These are phyloP conservation scores for Eumeta japonica DNA, from an alignment of 1,140 invertebrate species.

Conservation along the genomic window DNA sequence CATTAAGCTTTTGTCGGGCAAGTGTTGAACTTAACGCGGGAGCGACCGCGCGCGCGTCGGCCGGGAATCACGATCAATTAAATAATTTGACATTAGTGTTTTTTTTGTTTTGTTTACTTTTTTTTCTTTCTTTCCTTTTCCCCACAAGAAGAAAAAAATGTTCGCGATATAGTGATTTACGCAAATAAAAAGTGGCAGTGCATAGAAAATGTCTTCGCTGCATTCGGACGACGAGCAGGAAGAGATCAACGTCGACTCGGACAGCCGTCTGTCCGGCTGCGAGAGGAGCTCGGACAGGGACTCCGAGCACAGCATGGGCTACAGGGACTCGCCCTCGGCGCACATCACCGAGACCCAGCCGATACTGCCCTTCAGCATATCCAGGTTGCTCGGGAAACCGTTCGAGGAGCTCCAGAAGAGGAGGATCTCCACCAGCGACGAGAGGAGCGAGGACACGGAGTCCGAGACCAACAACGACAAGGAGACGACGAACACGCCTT, in stretches of 20 bases:
- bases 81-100: too few species aligned
- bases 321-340: constrained; percentile 43
- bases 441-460: constrained; percentile 52
- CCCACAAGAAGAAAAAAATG: too few species aligned
- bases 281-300: constrained; percentile 48
- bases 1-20: constrained; percentile 58
- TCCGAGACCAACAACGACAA: constrained; percentile 56
- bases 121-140: too few species aligned
- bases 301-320: constrained; percentile 44
- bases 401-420: constrained; percentile 58
- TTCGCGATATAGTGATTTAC: too few species aligned
- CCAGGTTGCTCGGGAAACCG: constrained; percentile 67
- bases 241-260: constrained; percentile 64
- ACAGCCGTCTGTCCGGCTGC: constrained; percentile 59
- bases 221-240: constrained; percentile 61
- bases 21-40: constrained; percentile 51
- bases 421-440: constrained; percentile 50
- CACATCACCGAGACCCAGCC: constrained; percentile 51
- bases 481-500: constrained; percentile 24
- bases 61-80: too few species aligned
- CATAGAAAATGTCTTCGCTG: constrained; percentile 45
- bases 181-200: background rate
- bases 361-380: constrained; percentile 69
- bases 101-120: too few species aligned
- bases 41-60: constrained; percentile 44